Evolutionary conservation across 2,888 invertebrate species (phyloP).

Genomic region (Nemurella pictetii): DNA sequence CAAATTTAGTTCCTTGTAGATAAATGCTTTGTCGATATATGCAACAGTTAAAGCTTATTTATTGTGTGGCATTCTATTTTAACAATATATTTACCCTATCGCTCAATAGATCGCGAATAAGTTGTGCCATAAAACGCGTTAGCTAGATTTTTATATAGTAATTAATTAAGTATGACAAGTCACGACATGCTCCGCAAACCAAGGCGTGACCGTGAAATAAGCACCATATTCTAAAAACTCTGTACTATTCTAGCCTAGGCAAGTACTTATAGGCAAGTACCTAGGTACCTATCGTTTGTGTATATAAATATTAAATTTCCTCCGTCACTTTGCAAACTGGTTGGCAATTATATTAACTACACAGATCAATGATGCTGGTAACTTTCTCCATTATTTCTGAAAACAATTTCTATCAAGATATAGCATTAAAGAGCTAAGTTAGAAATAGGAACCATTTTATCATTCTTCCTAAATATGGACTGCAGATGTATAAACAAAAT

Average conservation of each 20-base stretch:
- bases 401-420: conserved; percentile 24
- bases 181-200: no score
- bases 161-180: no score
- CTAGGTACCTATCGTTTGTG: not conserved
- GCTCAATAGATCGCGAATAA: not conserved
- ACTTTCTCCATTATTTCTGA: conserved; percentile 24
- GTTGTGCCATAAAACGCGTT: not conserved
- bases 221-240: not conserved
- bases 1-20: not conserved
- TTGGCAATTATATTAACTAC: not conserved
- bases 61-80: not conserved
- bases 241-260: not conserved
- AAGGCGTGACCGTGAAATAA: not conserved
- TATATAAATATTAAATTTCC: not conserved
- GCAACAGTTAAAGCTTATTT: no score
- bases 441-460: conserved; percentile 15
- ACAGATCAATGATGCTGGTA: not conserved
- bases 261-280: not conserved
- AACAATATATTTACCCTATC: not conserved
- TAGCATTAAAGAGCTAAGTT: conserved; percentile 14
- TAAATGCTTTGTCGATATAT: not conserved
- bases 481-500: conserved; percentile 5
- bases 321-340: not conserved
- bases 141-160: not conserved
- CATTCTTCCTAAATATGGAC: conserved; percentile 23